These are phyloP conservation scores for Pygocentrus nattereri DNA, from an alignment of 2,797 vertebrate species.

Conservation along the genomic window DNA sequence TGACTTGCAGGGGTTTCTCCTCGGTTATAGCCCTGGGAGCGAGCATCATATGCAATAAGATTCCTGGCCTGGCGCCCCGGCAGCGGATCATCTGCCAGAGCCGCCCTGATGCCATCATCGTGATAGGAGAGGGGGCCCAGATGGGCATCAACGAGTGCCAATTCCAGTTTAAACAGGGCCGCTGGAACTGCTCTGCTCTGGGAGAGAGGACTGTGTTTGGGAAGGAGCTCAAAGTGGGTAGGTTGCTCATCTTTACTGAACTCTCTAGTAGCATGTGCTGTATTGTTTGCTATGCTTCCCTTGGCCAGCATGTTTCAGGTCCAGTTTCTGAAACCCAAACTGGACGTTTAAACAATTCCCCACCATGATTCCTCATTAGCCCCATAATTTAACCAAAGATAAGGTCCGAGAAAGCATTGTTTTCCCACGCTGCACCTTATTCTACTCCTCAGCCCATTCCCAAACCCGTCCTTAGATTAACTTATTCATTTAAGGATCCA, in stretches of 20 bases:
- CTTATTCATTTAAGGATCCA: too few relatives aligned
- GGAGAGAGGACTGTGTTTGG: slow-evolving; percentile 98
- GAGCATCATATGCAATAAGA: slow-evolving; percentile 99
- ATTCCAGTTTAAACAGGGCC: slow-evolving; percentile 96
- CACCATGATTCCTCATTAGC: too few relatives aligned
- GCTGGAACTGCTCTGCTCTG: slow-evolving; percentile 98
- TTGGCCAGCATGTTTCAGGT: too few relatives aligned
- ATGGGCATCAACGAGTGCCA: slow-evolving; percentile 99
- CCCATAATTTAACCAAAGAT: too few relatives aligned
- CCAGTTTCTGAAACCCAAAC: too few relatives aligned
- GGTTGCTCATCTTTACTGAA: slow-evolving; percentile 73
- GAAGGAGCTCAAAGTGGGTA: slow-evolving; percentile 99
- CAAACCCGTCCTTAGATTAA: too few relatives aligned
- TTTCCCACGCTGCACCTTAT: too few relatives aligned
- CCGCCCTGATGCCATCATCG: slow-evolving; percentile 97
- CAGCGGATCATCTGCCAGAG: slow-evolving; percentile 99
- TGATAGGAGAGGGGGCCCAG: slow-evolving; percentile 97
- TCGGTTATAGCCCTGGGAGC: slow-evolving; percentile 97
- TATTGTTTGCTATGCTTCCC: too few relatives aligned
- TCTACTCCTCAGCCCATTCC: too few relatives aligned
- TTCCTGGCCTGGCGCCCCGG: slow-evolving; percentile 95
- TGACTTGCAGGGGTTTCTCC: slow-evolving; percentile 88
- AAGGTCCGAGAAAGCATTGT: too few relatives aligned
- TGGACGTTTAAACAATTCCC: too few relatives aligned
- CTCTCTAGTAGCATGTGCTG: neutral